Evolutionary conservation across 2,113 vertebrate species (phyloP).

Genomic region (Origma solitaria): DNA sequence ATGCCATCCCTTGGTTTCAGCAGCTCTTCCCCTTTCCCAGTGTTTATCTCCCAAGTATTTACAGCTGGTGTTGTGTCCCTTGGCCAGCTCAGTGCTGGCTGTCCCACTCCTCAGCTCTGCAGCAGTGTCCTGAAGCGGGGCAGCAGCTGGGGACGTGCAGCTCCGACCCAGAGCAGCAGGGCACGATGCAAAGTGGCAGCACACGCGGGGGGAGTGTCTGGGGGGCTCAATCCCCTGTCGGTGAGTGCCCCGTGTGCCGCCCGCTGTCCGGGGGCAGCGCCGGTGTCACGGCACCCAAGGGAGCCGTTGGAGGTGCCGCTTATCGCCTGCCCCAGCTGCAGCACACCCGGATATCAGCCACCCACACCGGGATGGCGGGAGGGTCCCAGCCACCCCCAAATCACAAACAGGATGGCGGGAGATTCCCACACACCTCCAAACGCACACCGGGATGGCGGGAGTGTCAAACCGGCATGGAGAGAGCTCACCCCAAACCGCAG

Average conservation of each 20-base stretch:
- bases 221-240: background rate
- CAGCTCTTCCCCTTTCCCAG: background rate
- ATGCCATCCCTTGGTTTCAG: fast-evolving
- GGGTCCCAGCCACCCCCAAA: background rate
- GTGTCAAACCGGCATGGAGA: background rate
- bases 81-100: background rate
- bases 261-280: background rate
- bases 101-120: background rate
- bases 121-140: fast-evolving
- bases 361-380: background rate
- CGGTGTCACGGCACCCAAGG: background rate
- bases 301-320: background rate
- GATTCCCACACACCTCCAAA: background rate
- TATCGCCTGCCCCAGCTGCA: background rate
- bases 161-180: fast-evolving
- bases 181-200: background rate
- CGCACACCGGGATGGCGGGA: background rate
- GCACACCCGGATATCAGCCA: fast-evolving
- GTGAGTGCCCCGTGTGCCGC: background rate
- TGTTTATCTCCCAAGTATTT: background rate
- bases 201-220: fast-evolving
- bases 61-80: background rate
- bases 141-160: fast-evolving
- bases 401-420: background rate
- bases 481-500: background rate